Evolutionary conservation across 2,113 vertebrate genomes (phyloP).

Genomic region (Petroica traversi): DNA sequence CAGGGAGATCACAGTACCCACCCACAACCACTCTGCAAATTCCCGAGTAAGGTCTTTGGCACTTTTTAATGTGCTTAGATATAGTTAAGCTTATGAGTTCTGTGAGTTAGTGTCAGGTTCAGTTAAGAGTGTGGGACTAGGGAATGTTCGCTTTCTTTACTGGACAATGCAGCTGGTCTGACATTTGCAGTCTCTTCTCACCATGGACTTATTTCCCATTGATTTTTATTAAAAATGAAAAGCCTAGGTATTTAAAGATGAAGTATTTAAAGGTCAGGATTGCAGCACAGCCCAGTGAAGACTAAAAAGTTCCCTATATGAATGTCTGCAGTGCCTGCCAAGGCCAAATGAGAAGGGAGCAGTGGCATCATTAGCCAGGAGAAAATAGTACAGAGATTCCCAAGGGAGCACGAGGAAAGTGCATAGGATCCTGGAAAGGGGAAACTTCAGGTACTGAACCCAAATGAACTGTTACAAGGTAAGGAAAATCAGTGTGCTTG

Average conservation of each 20-base stretch:
- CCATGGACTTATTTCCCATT: not conserved
- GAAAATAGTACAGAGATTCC: not conserved
- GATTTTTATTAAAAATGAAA: slow-evolving; percentile 53
- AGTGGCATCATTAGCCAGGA: not conserved
- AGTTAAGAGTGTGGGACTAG: not conserved
- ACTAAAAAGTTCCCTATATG: not conserved
- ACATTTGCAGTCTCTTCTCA: slow-evolving; percentile 28
- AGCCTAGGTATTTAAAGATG: slow-evolving; percentile 31
- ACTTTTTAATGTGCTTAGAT: not conserved
- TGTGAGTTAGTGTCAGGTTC: not conserved
- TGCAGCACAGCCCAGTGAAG: not conserved
- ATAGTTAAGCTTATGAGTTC: not conserved
- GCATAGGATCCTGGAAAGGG: not conserved
- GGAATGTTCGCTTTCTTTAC: not conserved
- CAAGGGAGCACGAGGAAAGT: not conserved
- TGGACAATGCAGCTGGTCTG: not conserved
- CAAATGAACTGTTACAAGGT: not conserved
- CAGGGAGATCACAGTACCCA: not conserved
- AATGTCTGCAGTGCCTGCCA: not conserved
- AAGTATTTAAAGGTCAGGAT: slow-evolving; percentile 55
- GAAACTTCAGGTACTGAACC: not conserved
- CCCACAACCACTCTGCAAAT: not conserved
- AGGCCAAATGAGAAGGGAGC: not conserved
- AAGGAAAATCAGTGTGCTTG: not conserved
- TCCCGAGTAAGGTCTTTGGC: not conserved